A percentile compares a stretch with the other conserved stretches of the same genome.
Conservation (phyloP, 2,113 vertebrate species). For the Archocentrus centrarchus region DNA sequence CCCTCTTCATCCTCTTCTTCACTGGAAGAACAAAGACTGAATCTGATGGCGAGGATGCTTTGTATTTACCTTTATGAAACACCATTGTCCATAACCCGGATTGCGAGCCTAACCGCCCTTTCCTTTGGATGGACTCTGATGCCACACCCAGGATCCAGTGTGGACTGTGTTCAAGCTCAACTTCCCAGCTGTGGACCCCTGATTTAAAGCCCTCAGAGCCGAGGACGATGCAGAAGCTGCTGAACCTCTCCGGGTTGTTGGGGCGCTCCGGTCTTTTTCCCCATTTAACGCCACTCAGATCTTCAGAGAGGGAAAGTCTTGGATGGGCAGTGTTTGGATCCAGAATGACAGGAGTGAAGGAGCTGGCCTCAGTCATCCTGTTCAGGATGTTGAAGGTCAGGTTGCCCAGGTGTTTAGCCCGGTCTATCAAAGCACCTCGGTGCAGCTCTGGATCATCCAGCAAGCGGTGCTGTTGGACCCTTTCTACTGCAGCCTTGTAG, state of each 20-base stretch:
- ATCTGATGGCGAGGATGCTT: not conserved
- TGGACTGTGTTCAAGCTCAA: not conserved
- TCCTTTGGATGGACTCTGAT: not conserved
- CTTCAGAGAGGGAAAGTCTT: not conserved
- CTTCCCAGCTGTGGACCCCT: conserved; percentile 13
- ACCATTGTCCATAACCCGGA: not conserved
- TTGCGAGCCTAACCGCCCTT: not conserved
- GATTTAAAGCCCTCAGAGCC: conserved; percentile 1
- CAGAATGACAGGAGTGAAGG: not conserved
- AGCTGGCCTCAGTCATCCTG: not conserved
- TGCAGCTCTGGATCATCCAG: not conserved
- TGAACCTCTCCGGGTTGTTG: not conserved
- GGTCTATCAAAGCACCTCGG: not conserved
- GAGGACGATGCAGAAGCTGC: conserved; percentile 1
- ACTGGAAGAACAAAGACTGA: not conserved
- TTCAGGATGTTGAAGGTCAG: conserved; percentile 3
- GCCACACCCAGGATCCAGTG: conserved; percentile 10
- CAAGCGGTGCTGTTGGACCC: not conserved
- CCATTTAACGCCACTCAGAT: not conserved
- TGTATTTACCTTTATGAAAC: not conserved
- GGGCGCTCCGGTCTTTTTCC: not conserved
- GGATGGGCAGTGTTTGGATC: conserved; percentile 16
- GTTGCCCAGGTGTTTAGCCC: conserved; percentile 15
- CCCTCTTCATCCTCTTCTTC: not conserved
- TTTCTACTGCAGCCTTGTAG: not conserved